These are phyloP conservation scores for Leucophenga montana DNA, from an alignment of 2,888 invertebrate species.

Conservation along the genomic window DNA sequence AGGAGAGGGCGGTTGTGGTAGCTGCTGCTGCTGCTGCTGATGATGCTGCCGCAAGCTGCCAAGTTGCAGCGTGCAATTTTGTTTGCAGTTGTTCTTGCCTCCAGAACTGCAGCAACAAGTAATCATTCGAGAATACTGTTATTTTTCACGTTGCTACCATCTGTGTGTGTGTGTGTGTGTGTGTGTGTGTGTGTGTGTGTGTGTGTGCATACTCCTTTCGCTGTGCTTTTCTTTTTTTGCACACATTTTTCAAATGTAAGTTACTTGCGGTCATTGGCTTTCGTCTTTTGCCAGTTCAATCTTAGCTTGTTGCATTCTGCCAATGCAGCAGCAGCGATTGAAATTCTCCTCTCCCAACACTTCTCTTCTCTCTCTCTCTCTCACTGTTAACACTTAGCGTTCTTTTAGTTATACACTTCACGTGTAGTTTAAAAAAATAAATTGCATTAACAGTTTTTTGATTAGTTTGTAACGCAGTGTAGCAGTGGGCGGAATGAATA, in stretches of 20 bases:
- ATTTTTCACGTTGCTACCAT: slow-evolving; percentile 18
- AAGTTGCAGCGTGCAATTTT: slow-evolving; percentile 18
- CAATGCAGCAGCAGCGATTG: neutral
- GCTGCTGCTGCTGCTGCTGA: slow-evolving; percentile 37
- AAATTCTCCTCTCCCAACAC: neutral
- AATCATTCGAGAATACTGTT: neutral
- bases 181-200: slow-evolving; percentile 37
- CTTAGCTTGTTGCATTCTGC: slow-evolving; percentile 30
- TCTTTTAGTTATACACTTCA: no score
- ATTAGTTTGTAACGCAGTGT: neutral
- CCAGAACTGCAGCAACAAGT: neutral
- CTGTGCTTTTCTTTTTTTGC: slow-evolving; percentile 60
- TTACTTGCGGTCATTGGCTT: slow-evolving; percentile 73
- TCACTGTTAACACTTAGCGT: no score
- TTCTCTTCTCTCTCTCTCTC: no score
- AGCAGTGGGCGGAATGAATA: neutral
- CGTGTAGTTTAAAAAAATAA: no score
- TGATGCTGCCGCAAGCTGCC: slow-evolving; percentile 35
- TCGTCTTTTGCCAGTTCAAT: slow-evolving; percentile 47
- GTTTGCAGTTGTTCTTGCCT: slow-evolving; percentile 28
- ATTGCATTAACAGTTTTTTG: neutral
- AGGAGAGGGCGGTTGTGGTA: slow-evolving; percentile 33
- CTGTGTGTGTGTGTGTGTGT: slow-evolving; percentile 34
- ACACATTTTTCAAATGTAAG: slow-evolving; percentile 73
- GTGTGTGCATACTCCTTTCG: slow-evolving; percentile 57